These are phyloP conservation scores for Callimorpha dominula DNA, from an alignment of 2,888 invertebrate genomes.

Conservation along the genomic window DNA sequence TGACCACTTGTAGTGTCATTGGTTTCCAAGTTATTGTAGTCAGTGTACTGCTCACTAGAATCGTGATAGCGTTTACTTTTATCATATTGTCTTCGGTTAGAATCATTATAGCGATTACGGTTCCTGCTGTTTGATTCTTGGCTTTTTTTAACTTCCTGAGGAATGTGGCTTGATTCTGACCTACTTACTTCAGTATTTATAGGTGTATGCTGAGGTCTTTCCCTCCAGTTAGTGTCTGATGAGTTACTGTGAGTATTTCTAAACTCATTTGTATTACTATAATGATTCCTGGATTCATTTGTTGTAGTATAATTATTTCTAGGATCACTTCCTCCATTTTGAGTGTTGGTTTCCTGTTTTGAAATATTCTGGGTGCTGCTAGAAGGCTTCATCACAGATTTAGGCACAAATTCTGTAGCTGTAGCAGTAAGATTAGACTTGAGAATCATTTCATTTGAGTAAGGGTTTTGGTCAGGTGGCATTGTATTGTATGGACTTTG, in stretches of 20 bases:
- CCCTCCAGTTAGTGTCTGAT: conserved; percentile 76
- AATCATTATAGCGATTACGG: conserved; percentile 53
- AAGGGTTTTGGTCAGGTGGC: conserved; percentile 57
- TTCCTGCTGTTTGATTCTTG: conserved; percentile 57
- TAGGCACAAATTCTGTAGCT: conserved; percentile 87
- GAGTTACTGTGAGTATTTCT: conserved; percentile 60
- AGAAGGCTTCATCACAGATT: conserved; percentile 60
- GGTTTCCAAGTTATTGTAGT: conserved; percentile 30
- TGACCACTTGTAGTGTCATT: neutral
- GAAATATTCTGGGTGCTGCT: conserved; percentile 61
- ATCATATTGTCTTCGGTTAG: conserved; percentile 22
- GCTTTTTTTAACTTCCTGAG: conserved; percentile 57
- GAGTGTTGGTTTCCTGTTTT: conserved; percentile 52
- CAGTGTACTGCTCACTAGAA: conserved; percentile 42
- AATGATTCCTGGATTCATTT: conserved; percentile 44
- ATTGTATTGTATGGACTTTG: conserved; percentile 61
- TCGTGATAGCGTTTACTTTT: conserved; percentile 45
- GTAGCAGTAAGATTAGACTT: conserved; percentile 86
- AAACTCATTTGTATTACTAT: conserved; percentile 39
- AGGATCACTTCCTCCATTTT: conserved; percentile 47
- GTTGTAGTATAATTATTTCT: conserved; percentile 40
- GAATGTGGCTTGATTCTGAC: conserved; percentile 46
- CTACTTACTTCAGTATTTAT: conserved; percentile 49
- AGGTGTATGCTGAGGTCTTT: conserved; percentile 65
- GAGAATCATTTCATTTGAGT: conserved; percentile 69